Evolutionary conservation across 1,140 invertebrate genomes (phyloP).

Genomic region (Limonius californicus): DNA sequence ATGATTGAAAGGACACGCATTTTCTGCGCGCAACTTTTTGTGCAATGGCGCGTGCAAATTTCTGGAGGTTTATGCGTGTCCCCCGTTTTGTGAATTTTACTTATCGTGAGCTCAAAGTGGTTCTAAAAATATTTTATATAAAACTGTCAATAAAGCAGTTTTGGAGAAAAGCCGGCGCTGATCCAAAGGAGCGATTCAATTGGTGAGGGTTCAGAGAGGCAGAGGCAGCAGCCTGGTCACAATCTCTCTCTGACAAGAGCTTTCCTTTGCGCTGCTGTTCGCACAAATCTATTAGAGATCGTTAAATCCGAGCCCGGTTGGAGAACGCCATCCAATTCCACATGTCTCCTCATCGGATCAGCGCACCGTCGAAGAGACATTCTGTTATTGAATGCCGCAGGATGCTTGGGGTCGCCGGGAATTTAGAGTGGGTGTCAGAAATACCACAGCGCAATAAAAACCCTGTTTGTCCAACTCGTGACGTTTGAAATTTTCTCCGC

Average conservation of each 20-base stretch:
- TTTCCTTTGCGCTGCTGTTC: conserved; percentile 37
- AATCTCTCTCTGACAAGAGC: conserved; percentile 25
- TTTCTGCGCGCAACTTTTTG: not conserved
- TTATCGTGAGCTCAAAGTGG: conserved; percentile 25
- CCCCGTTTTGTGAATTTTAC: conserved; percentile 8
- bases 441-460: conserved; percentile 19
- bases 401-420: conserved; percentile 7
- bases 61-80: not conserved
- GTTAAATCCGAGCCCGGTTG: conserved; percentile 44
- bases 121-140: conserved; percentile 34
- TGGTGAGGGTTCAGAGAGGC: conserved; percentile 29
- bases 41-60: conserved; percentile 2
- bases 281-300: conserved; percentile 50
- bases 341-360: conserved; percentile 34
- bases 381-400: conserved; percentile 42
- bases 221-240: conserved; percentile 19
- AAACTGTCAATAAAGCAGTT: conserved; percentile 37
- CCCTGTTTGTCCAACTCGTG: not conserved
- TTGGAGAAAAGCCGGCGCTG: conserved; percentile 34
- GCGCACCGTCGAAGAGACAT: conserved; percentile 34
- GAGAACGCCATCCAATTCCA: conserved; percentile 39
- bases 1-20: not conserved
- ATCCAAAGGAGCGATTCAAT: conserved; percentile 38
- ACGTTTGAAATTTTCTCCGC: not conserved
- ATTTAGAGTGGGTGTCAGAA: conserved; percentile 17